phyloP scores from a whole-genome alignment of 2,797 vertebrate genomes.

The Sebastes cheni region DNA sequence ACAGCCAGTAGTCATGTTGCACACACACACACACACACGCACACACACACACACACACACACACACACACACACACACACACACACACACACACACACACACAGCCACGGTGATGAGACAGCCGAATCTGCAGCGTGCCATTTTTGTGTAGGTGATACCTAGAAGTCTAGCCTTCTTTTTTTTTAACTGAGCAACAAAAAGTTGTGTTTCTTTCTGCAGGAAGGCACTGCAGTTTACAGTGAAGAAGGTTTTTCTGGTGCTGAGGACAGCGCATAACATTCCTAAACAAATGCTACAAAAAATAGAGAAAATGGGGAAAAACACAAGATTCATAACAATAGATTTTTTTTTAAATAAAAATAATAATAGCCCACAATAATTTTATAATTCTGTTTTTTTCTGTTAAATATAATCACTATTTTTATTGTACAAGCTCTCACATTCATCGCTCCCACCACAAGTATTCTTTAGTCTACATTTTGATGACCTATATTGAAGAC shows the following conservation, averaged over 20 bases:
- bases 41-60: background rate
- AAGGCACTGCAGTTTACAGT: background rate
- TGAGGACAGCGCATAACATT: background rate
- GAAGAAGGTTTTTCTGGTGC: background rate
- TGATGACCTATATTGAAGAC: background rate
- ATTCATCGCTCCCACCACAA: background rate
- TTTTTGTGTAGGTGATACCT: background rate
- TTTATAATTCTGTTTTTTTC: background rate
- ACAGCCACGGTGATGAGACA: background rate
- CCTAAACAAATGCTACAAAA: background rate
- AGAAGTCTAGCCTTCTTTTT: background rate
- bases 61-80: too few species aligned
- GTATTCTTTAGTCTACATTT: background rate
- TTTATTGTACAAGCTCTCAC: background rate
- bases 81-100: constrained; percentile 1
- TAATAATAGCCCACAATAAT: background rate
- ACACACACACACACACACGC: background rate
- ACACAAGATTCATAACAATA: background rate
- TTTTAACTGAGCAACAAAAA: background rate
- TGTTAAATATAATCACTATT: too few species aligned
- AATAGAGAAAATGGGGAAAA: background rate
- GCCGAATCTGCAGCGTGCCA: background rate
- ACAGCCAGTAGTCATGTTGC: constrained; percentile 10
- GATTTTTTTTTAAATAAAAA: too few species aligned
- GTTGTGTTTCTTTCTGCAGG: background rate